Base-by-base conservation (phyloP, 2,888 invertebrate species). In the Eustalomyia histrio region DNA sequence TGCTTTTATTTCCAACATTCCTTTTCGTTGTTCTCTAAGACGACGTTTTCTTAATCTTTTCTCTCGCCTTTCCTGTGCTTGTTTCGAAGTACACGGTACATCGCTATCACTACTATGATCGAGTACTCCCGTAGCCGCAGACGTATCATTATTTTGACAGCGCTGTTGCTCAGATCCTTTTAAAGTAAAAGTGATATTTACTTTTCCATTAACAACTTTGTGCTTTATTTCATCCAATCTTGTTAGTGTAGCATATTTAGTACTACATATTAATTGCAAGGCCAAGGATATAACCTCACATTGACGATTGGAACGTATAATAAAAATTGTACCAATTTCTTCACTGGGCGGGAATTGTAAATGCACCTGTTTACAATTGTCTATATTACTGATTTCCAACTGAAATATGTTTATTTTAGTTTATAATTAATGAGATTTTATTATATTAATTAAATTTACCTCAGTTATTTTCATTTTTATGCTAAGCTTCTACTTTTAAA, bases 71-170 rank as follows among this genome's bases (percentile, higher is more conserved):
- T 61, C 29, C 0, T 10, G 29, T 0, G 81, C 78, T 16, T 76
- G 60, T 0, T 4, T 21, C 0, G 81, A 81, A 43, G 81, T 81
- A 8, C 78, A 78, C 0, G 81, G 81, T 0, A 43, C 69, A 61
- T 81, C 81, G 61, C 69, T 74, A 17, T 81, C 78, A 33, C 80
- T 78, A 21, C 69, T 81, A 16, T 69, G 65, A 16, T 76, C 76
- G 16, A 33, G 50, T 0, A 7, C 10, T 0, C 5, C 12, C 12
- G 17, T 33, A 14, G 6, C 29, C 5, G 17, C 29, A 14, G 6
- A 4, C 5, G 29, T 4, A 7, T 1, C 7, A 7, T 2, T 47
- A 2, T 50, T 21, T 2, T 9, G 17, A 10, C 12, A 33, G n/a
- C 6, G 12, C 2, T 39, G 2, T 12, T 39, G 39, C 1, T 10